Evolutionary conservation across 1,140 invertebrate species (phyloP), one percentile per base, ranked within the genome.

Genomic region (Episyrphus balteatus): DNA sequence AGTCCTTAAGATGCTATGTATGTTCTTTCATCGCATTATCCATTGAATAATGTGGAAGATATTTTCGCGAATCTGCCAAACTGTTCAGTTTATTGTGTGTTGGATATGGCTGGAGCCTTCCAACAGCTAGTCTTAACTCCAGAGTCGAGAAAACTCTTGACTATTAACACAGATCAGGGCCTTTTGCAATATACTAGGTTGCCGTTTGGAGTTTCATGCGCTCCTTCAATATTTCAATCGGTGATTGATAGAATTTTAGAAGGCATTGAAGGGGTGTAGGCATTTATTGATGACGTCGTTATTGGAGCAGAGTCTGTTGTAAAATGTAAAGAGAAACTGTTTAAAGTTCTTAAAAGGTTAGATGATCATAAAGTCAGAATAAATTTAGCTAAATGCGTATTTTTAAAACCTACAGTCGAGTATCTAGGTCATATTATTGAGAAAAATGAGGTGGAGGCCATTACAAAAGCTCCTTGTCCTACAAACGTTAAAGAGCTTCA

Each of bases 401-500:
- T n/a, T n/a, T n/a, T n/a, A n/a, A n/a, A n/a, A n/a, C n/a, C n/a
- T n/a, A n/a, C n/a, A n/a, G n/a, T n/a, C n/a, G n/a, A n/a, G n/a
- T n/a, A n/a, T 52, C 52, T 70, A 42, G 66, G 69, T 14, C 56
- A 57, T 50, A 49, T 55, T 26, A 58, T 74, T 8, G 49, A 52
- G 32, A 48, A 51, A 31, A 46, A 61, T 8, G 69, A 73, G 49
- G 49, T 71, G 7, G 44, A 53, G n/a, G 66, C 70, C 30, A 67
- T 74, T 8, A 14, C 50, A 46, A 58, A 69, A 21, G 50, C 63
- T 8, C 48, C 53, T 1, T 32, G 19, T 21, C 63, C 70, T 21
- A 51, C 30, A 44, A 67, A 61, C 54, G 51, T 66, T 10, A 55
- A 50, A 0, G 55, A 69, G 50, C 48, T 72, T 33, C 65, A 62